Base-by-base conservation (phyloP, 2,113 vertebrate genomes). In the Heterotis niloticus region DNA sequence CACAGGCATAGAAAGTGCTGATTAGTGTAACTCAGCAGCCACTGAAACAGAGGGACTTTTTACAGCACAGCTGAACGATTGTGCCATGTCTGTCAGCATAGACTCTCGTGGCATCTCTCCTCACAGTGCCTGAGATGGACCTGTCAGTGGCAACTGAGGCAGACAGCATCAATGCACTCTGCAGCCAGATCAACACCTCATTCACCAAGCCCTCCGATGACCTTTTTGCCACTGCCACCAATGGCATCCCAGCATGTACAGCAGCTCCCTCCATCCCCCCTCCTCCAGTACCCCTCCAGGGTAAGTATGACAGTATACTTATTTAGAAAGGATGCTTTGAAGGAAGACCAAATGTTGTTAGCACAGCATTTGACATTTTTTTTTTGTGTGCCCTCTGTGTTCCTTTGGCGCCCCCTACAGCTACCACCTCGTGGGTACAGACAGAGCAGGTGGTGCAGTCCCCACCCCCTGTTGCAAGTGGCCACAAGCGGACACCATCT, bases 401-500 rank as follows among this genome's bases (percentile, higher is more conserved):
- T 76, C 70, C 51, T 67, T 14, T 14, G 24, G 5, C 28, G 14
- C 64, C 56, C 72, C 34, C 14, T 59, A 3, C 74, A 89, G 92
- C 84, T 13, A 81, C 87, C 0, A 85, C 84, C 10, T 87, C 87
- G 24, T 90, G 91, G 90, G 87, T 88, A 74, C 91, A 93, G 81
- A 83, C 88, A 0, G 91, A 91, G 10, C 60, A 84, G 52, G 62
- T 84, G 0, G 84, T 85, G 28, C 86, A 89, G 56, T 90, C 90
- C 24, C 82, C 92, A 67, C 90, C 93, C 59, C 77, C 88, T 0
- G 81, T 88, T 66, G 93, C 93, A 73, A 88, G 91, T 0, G 93
- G 96, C 29, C 96, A 97, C 89, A 93, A 86, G 80, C 92, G 96
- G 57, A 97, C 96, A 0, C 95, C 96, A 0, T 97, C 96, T 0